A percentile compares a stretch with the other conserved stretches of the same genome.
These are phyloP conservation scores for Drosophila novamexicana DNA, from an alignment of 1,140 invertebrate species.

Conservation along the genomic window DNA sequence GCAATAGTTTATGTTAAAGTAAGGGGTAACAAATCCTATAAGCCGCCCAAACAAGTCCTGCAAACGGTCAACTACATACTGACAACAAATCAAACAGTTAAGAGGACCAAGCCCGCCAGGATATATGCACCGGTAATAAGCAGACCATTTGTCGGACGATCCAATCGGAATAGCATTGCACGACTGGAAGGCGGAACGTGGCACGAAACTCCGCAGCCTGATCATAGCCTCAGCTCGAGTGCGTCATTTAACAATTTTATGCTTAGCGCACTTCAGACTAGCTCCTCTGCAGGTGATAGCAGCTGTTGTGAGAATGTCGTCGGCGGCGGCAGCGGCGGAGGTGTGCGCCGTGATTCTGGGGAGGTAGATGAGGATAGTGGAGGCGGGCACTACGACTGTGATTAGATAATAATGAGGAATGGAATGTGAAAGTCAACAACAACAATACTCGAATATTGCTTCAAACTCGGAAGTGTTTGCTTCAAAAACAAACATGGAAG, in stretches of 20 bases:
- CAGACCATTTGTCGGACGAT: neutral
- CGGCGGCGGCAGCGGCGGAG: neutral
- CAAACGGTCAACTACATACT: neutral
- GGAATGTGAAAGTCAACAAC: neutral
- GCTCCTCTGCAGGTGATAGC: neutral
- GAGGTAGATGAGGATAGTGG: too few species aligned
- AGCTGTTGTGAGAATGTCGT: neutral
- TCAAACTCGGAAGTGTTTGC: too few species aligned
- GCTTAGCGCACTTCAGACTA: neutral
- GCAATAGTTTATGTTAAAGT: too few species aligned
- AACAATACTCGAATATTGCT: neutral
- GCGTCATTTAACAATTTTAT: neutral
- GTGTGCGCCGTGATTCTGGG: too few species aligned
- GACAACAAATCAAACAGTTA: neutral
- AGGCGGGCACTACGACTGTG: too few species aligned
- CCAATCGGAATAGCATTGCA: too few species aligned
- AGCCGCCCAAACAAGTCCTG: neutral
- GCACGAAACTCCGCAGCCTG: too few species aligned
- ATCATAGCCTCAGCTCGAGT: too few species aligned
- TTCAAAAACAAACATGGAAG: too few species aligned
- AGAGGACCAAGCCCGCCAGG: neutral
- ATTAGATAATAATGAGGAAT: constrained; percentile 6
- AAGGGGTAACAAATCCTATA: too few species aligned
- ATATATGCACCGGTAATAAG: neutral
- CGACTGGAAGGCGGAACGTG: too few species aligned